Conservation (phyloP, 1,140 invertebrate genomes). For the Drosophila parvula region DNA sequence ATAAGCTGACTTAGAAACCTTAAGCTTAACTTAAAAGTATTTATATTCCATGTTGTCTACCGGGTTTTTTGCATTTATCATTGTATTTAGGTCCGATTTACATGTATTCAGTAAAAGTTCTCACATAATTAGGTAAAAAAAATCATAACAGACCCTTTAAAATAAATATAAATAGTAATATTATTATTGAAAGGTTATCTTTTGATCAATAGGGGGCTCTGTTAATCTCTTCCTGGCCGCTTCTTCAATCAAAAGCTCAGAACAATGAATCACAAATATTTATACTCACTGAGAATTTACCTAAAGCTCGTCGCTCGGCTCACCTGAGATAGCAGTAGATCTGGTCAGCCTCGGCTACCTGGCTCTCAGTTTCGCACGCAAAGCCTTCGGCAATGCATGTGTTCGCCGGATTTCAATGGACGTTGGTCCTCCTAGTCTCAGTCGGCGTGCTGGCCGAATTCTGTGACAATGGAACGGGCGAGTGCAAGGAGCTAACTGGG, state of each 20-base stretch:
- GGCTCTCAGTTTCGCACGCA: conserved; percentile 28
- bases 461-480: conserved; percentile 62
- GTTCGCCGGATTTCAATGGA: conserved; percentile 4
- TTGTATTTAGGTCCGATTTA: conserved; percentile 1
- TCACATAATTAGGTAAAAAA: conserved; percentile 16
- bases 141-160: neutral
- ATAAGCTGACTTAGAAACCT: conserved; percentile 11
- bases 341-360: conserved; percentile 2
- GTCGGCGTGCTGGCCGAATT: conserved; percentile 29
- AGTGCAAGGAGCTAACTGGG: conserved; percentile 53
- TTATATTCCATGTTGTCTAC: conserved; percentile 18
- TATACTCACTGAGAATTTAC: neutral
- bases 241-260: conserved; percentile 23
- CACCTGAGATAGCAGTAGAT: conserved; percentile 1
- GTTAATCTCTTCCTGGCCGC: neutral
- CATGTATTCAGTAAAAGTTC: conserved; percentile 18
- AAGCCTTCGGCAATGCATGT: conserved; percentile 14
- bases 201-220: no score
- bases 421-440: conserved; percentile 21
- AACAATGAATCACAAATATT: conserved; percentile 5
- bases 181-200: no score
- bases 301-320: conserved; percentile 6
- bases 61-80: conserved; percentile 14
- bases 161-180: neutral
- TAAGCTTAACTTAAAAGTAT: conserved; percentile 35